A percentile compares a stretch with the other conserved stretches of the same genome.
phyloP scores from a whole-genome alignment of 2,797 vertebrate genomes.

The Galago senegalensis region DNA sequence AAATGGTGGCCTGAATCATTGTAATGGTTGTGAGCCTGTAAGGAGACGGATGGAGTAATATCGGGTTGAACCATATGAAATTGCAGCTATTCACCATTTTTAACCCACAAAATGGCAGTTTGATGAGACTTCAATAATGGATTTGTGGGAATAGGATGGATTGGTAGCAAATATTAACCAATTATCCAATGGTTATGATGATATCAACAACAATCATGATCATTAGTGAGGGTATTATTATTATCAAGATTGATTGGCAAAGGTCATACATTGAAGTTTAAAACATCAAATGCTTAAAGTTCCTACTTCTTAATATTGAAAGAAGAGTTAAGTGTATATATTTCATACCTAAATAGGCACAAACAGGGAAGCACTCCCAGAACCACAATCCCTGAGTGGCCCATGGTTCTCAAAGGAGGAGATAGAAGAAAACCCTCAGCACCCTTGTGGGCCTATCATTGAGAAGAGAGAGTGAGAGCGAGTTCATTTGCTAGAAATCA shows the following conservation, averaged over 20 bases:
- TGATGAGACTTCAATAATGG: not conserved
- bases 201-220: not conserved
- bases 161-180: not conserved
- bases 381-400: not conserved
- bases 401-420: not conserved
- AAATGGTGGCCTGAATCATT: not conserved
- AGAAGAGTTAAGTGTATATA: not conserved
- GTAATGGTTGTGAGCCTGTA: not conserved
- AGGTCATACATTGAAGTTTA: not conserved
- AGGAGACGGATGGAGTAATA: conserved; percentile 6
- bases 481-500: not conserved
- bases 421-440: not conserved
- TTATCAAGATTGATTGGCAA: not conserved
- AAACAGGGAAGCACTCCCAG: not conserved
- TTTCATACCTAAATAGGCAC: not conserved
- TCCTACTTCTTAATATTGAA: not conserved
- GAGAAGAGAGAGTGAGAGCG: not conserved
- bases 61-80: not conserved
- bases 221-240: not conserved
- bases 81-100: not conserved
- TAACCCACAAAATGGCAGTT: not conserved
- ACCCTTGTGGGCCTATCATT: not conserved
- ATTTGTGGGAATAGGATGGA: not conserved
- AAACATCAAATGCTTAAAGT: not conserved
- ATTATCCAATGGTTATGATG: not conserved